Evolutionary conservation across 1,140 invertebrate species (phyloP).

Genomic region (Ostrea denselamellosa): DNA sequence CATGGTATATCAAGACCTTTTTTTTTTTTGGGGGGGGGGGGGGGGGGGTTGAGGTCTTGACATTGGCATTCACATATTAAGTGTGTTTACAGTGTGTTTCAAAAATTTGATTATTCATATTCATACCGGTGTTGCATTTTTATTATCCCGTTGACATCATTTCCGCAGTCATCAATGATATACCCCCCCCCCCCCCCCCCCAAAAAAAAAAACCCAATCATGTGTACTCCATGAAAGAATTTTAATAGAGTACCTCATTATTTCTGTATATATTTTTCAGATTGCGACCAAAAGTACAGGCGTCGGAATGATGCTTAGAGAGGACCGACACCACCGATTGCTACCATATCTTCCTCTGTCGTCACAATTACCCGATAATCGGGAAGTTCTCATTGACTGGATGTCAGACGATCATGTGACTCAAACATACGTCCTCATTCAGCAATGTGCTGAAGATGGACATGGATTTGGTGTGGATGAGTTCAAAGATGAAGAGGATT

Average conservation of each 20-base stretch:
- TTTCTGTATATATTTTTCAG: background rate
- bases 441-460: slow-evolving; percentile 54
- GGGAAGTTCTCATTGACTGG: slow-evolving; percentile 54
- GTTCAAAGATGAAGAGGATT: slow-evolving; percentile 62
- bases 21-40: too few relatives aligned
- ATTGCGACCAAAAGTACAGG: slow-evolving; percentile 23
- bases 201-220: background rate
- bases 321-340: slow-evolving; percentile 43
- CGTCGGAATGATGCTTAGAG: slow-evolving; percentile 45
- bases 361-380: slow-evolving; percentile 58
- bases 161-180: background rate
- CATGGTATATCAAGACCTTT: too few relatives aligned
- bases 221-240: background rate
- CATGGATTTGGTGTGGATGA: slow-evolving; percentile 65
- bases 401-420: slow-evolving; percentile 58
- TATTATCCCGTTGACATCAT: background rate
- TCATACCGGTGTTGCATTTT: too few relatives aligned
- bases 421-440: slow-evolving; percentile 61
- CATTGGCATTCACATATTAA: too few relatives aligned
- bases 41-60: too few relatives aligned
- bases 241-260: background rate
- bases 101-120: background rate
- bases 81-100: too few relatives aligned
- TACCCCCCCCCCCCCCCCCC: background rate
- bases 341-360: slow-evolving; percentile 50